These are phyloP conservation scores for Euwallacea fornicatus DNA, from an alignment of 1,140 invertebrate species.

Conservation along the genomic window DNA sequence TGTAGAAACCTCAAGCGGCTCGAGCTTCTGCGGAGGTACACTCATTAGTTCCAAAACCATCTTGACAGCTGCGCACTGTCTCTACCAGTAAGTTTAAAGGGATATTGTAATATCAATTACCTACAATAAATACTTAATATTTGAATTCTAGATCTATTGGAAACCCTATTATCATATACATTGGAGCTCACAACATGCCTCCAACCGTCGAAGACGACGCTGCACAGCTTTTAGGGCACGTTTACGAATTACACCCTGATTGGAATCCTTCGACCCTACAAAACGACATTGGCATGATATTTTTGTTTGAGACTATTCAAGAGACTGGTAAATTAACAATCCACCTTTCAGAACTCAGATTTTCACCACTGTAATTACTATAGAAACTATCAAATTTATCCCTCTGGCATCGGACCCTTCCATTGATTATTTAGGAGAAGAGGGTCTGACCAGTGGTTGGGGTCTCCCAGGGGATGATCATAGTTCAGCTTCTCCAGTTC, in stretches of 20 bases:
- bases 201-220: background rate
- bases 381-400: slow-evolving; percentile 15
- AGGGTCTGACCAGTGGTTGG: slow-evolving; percentile 11
- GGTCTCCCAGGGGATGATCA: slow-evolving; percentile 13
- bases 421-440: slow-evolving; percentile 14
- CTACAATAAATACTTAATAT: background rate
- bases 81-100: slow-evolving; percentile 5
- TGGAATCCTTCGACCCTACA: slow-evolving; percentile 7
- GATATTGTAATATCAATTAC: background rate
- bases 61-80: slow-evolving; percentile 17
- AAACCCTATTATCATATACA: slow-evolving; percentile 7
- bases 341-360: background rate
- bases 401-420: slow-evolving; percentile 2
- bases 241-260: slow-evolving; percentile 2
- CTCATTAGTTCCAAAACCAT: slow-evolving; percentile 1
- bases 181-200: slow-evolving; percentile 26
- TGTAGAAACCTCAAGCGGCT: background rate
- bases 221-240: background rate
- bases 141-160: slow-evolving; percentile 14
- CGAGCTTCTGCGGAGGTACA: slow-evolving; percentile 13
- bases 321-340: background rate
- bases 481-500: slow-evolving; percentile 5
- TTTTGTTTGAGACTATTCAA: background rate
- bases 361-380: background rate
- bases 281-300: slow-evolving; percentile 13